These are phyloP conservation scores for Eristalis tenax DNA, from an alignment of 2,888 invertebrate genomes.

Conservation along the genomic window DNA sequence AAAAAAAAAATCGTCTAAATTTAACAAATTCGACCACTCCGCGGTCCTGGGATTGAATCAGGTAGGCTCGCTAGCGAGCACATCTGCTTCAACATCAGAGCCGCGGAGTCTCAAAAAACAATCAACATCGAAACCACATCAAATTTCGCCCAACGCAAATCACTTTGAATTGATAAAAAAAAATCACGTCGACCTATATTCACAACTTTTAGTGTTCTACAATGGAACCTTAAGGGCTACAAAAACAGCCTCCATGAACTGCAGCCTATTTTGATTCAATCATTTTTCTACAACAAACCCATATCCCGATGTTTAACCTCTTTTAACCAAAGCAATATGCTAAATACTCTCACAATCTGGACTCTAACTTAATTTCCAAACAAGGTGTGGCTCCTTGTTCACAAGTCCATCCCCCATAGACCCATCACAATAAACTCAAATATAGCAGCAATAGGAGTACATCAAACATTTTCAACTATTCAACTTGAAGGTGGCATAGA, in stretches of 20 bases:
- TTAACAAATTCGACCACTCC: background rate
- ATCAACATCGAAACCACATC: background rate
- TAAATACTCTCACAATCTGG: constrained; percentile 39
- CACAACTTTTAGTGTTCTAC: constrained; percentile 1
- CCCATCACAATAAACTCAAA: constrained; percentile 21
- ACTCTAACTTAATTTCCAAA: constrained; percentile 31
- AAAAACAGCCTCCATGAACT: background rate
- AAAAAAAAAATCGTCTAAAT: background rate
- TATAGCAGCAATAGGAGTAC: constrained; percentile 30
- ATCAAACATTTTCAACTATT: constrained; percentile 21
- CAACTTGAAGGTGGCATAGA: constrained; percentile 2
- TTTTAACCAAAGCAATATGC: constrained; percentile 9
- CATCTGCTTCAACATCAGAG: background rate
- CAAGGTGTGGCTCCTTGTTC: constrained; percentile 52
- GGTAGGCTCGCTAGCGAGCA: background rate
- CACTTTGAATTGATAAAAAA: background rate
- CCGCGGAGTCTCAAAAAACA: background rate
- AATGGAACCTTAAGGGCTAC: constrained; percentile 5
- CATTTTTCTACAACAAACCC: constrained; percentile 6
- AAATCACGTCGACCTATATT: background rate
- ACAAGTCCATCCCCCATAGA: constrained; percentile 44
- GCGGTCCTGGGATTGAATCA: background rate
- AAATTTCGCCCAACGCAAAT: background rate
- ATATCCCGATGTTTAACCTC: background rate
- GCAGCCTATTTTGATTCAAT: background rate